Percentiles rank a stretch among this genome's conserved stretches.
phyloP scores from a whole-genome alignment of 1,140 invertebrate species.

The Macrobrachium rosenbergii region DNA sequence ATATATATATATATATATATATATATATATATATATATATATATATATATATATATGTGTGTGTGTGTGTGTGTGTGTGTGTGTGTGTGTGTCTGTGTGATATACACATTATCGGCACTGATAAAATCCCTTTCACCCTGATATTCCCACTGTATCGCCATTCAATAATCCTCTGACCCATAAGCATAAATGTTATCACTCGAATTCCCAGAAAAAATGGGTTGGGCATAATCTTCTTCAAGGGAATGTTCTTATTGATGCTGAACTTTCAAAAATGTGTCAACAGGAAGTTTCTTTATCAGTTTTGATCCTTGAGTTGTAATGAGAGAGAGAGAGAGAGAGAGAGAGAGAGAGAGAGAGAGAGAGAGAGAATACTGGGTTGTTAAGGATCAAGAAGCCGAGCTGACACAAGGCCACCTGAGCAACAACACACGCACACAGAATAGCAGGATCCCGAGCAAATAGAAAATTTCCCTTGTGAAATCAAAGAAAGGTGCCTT shows the following conservation, averaged over 20 bases:
- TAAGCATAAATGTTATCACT: too few species aligned
- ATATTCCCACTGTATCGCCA: neutral
- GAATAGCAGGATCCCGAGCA: too few species aligned
- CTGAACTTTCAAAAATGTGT: neutral
- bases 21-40: slow-evolving; percentile 10
- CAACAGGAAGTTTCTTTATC: too few species aligned
- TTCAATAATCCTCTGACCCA: too few species aligned
- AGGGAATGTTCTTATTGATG: neutral
- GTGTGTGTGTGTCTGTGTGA: neutral
- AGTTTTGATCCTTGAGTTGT: too few species aligned
- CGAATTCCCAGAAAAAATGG: too few species aligned
- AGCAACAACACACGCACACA: too few species aligned
- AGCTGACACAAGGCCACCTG: neutral
- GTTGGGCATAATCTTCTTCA: neutral
- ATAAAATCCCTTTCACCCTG: too few species aligned
- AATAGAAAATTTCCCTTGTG: too few species aligned
- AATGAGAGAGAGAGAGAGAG: slow-evolving; percentile 2
- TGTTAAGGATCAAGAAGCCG: neutral
- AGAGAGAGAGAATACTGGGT: slow-evolving; percentile 3
- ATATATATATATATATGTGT: neutral
- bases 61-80: neutral
- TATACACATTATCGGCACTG: neutral
- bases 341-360: slow-evolving; percentile 20
- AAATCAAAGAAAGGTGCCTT: too few species aligned
- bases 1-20: slow-evolving; percentile 8